Evolutionary conservation across 2,113 vertebrate genomes (phyloP).

Genomic region (Apus apus): DNA sequence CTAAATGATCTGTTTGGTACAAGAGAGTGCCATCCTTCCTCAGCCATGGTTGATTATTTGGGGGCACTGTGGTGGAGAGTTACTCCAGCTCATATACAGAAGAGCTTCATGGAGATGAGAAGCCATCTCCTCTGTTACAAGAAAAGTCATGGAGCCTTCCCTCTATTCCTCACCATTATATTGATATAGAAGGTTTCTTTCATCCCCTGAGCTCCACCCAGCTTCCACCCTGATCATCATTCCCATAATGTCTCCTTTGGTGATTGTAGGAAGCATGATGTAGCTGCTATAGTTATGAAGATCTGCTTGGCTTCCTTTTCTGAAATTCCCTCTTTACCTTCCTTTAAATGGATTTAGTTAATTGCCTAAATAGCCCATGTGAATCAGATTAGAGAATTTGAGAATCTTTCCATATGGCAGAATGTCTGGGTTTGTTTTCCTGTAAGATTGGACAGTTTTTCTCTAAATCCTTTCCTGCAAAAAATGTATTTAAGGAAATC

Average conservation of each 20-base stretch:
- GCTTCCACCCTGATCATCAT: neutral
- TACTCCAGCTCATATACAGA: neutral
- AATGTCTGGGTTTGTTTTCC: conserved; percentile 12
- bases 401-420: conserved; percentile 37
- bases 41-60: no score
- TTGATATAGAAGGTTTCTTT: neutral
- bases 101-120: neutral
- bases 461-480: neutral
- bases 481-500: neutral
- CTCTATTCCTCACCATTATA: neutral
- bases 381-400: conserved; percentile 40
- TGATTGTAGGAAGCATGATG: neutral
- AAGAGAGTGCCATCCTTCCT: neutral
- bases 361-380: conserved; percentile 39
- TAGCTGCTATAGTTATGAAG: neutral
- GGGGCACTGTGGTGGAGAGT: neutral
- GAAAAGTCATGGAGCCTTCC: neutral
- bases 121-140: neutral
- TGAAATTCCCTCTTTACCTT: neutral
- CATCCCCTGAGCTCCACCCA: neutral
- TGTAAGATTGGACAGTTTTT: neutral
- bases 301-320: conserved; percentile 21
- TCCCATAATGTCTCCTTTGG: neutral
- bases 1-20: neutral
- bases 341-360: conserved; percentile 38